Base-by-base conservation (phyloP, 2,113 vertebrate species). In the Glaucomys volans region DNA sequence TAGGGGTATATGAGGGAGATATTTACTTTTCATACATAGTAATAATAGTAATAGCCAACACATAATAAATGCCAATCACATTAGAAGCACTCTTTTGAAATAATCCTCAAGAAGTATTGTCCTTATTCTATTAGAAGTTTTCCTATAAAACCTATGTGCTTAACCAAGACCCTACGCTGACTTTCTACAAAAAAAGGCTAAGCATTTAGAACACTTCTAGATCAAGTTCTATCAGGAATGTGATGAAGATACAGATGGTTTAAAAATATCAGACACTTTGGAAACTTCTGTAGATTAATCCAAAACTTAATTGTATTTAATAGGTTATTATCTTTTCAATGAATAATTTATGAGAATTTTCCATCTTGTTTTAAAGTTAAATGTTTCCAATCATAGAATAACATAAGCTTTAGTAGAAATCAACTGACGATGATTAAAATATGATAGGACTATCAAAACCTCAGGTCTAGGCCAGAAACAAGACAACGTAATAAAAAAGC, bases 261-360 rank as follows among this genome's bases (percentile, higher is more conserved):
- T 95, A 96, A 95, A 96, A 92, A 96, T 87, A 96, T 44, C 71
- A 96, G 91, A 93, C 16, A 62, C 88, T 85, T 69, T n/a, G 89
- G 62, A 74, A 77, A 87, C 32, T 59, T 94, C 89, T 85, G 84
- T 82, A 94, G 37, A 88, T 95, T 91, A 96, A 94, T 94, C 88
- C 37, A 85, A 95, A 88, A 50, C 44, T 94, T 94, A 97, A 97
- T 93, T 97, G 42, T 91, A 37, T 82, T 97, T 97, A 94, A 96
- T 96, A 77, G 82, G 75, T 89, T 95, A 95, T 93, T 95, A 96
- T 97, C 76, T 88, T 94, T 90, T 72, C 79, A 77, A 96, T 97
- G 91, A 97, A 96, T 97, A 97, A 97, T 97, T 95, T 86, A 96
- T 96, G 93, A 95, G 67, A 88, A 35, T 86, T 97, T 96, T 86